Conservation (phyloP, 2,888 invertebrate species). For the Brenthis ino region DNA sequence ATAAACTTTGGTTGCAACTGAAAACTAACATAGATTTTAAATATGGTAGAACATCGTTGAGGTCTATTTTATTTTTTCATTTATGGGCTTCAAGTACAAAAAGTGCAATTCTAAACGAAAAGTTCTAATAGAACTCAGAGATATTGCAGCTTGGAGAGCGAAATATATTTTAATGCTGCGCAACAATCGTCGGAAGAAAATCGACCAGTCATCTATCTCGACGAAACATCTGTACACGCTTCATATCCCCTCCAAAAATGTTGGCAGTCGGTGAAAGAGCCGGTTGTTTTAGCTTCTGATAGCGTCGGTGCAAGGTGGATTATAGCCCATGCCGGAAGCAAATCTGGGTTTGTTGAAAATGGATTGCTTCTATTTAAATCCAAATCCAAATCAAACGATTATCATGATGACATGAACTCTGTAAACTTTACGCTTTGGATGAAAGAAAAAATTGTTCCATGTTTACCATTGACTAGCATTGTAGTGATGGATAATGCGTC, state of each 20-base stretch:
- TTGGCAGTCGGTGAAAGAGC: neutral
- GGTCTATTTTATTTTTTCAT: neutral
- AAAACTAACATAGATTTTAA: neutral
- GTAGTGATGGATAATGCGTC: conserved; percentile 5
- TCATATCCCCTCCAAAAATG: conserved; percentile 7
- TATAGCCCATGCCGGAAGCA: neutral
- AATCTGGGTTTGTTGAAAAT: conserved; percentile 3
- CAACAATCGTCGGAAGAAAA: conserved; percentile 4
- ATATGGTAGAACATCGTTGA: neutral
- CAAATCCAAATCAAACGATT: neutral
- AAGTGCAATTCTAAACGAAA: conserved; percentile 7
- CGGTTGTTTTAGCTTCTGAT: neutral
- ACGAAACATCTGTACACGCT: conserved; percentile 5
- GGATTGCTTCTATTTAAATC: neutral
- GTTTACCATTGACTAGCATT: neutral
- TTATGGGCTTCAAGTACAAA: neutral
- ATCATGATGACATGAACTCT: conserved; percentile 6
- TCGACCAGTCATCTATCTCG: neutral
- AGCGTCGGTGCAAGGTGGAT: conserved; percentile 5
- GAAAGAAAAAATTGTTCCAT: neutral
- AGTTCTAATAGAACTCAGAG: neutral
- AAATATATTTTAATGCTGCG: neutral
- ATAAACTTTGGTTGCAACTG: no score
- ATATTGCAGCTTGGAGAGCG: conserved; percentile 5
- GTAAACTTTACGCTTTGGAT: neutral